Conservation (phyloP, 1,140 invertebrate species). For the Caenorhabditis tropicalis region DNA sequence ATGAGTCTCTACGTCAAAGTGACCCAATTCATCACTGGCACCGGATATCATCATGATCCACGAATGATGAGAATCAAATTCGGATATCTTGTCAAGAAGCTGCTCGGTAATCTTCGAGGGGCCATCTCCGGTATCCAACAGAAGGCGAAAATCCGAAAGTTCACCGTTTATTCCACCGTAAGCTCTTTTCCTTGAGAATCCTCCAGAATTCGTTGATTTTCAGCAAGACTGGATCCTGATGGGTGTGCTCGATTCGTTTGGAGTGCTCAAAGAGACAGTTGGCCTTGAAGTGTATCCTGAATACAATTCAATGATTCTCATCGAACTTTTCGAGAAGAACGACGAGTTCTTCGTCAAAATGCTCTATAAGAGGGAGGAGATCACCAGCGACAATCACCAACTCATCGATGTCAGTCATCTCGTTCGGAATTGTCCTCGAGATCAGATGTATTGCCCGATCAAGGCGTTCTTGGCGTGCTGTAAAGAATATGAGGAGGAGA, state of each 20-base stretch:
- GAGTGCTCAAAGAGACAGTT: neutral
- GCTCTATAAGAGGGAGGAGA: slow-evolving; percentile 1
- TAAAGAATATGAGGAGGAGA: neutral
- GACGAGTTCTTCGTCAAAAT: neutral
- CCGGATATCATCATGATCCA: neutral
- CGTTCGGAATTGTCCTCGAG: neutral
- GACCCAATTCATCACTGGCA: neutral
- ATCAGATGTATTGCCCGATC: neutral
- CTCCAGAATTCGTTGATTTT: too few relatives aligned
- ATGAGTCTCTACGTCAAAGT: neutral
- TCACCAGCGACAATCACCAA: neutral
- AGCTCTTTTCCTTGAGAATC: neutral
- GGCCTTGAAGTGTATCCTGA: neutral
- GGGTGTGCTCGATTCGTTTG: neutral
- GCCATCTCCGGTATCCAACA: neutral
- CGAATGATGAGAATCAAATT: slow-evolving; percentile 19
- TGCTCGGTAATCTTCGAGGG: neutral
- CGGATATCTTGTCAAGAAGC: neutral
- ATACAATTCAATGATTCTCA: slow-evolving; percentile 16
- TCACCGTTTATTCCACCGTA: neutral
- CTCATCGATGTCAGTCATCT: neutral
- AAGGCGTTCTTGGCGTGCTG: neutral
- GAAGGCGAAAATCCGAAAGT: neutral
- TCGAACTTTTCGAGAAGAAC: neutral
- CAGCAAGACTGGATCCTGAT: slow-evolving; percentile 33